Base-by-base conservation (phyloP, 1,140 invertebrate genomes). In the Linepithema humile region DNA sequence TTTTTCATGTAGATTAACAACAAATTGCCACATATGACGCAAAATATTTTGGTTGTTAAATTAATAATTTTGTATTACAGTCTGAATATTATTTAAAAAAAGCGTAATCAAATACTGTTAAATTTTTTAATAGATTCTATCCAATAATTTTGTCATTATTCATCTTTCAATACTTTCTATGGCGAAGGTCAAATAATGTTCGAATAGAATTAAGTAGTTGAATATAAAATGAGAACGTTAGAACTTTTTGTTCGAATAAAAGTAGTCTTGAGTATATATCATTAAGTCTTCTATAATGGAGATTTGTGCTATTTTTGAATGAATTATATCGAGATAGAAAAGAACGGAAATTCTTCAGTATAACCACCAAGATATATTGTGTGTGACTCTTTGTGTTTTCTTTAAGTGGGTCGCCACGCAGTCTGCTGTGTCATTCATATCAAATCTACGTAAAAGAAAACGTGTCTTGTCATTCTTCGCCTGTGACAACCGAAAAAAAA, bases 381-480 rank as follows among this genome's bases (percentile, higher is more conserved):
- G n/a, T n/a, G n/a, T n/a, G n/a, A n/a, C 5, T 40, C 20, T 64
- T 48, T 35, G 40, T 73, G 6, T 45, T 48, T n/a, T 4, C 20
- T n/a, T 38, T 29, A 64, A 77, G 40, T 65, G n/a, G 17, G 72
- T 26, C 72, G 35, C 10, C 17, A 26, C 40, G 55, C 55, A 60
- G 72, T 74, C 72, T 74, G 26, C 72, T 74, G 53, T 40, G 50
- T 60, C 17, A 43, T 59, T 40, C 70, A 40, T 29, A 53, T 43
- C 53, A 9, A 23, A 0, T 57, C 10, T 20, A 35, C 29, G 32
- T 17, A 72, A 59, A 59, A 57, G 26, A 59, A 43, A 29, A 59
- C 23, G 10, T 20, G 55, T 29, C 55, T 26, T 57, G 3, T 29
- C 43, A n/a, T n/a, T n/a, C n/a, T n/a, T 38, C 12, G 43, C n/a